These are phyloP conservation scores for Drosophila flavopinicola DNA, from an alignment of 2,888 invertebrate species.

Conservation along the genomic window DNA sequence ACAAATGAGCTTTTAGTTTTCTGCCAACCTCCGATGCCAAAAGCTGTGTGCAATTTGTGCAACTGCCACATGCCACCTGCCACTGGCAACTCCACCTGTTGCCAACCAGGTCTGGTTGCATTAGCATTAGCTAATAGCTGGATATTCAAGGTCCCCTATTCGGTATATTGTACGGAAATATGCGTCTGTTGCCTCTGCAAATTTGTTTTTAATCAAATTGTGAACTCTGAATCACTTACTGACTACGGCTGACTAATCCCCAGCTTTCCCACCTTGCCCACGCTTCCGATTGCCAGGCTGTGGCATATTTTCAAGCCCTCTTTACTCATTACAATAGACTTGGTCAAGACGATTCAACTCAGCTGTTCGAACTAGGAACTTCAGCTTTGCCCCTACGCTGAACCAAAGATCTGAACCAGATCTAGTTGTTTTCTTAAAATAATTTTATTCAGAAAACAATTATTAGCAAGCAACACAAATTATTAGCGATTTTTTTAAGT, in stretches of 20 bases:
- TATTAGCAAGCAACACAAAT: no score
- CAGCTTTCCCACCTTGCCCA: background rate
- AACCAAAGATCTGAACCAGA: no score
- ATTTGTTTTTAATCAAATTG: slow-evolving; percentile 66
- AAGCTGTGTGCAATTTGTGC: slow-evolving; percentile 22
- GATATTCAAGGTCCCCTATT: background rate
- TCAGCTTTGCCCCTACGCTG: no score
- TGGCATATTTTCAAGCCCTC: no score
- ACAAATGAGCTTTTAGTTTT: slow-evolving; percentile 84
- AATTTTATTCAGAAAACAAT: no score
- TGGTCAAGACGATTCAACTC: no score
- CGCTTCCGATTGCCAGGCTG: background rate
- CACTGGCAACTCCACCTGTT: slow-evolving; percentile 31
- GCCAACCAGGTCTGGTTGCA: slow-evolving; percentile 22
- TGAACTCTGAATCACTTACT: slow-evolving; percentile 41
- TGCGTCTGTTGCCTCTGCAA: slow-evolving; percentile 63
- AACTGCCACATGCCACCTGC: background rate
- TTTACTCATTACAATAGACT: no score
- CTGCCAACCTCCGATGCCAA: slow-evolving; percentile 22
- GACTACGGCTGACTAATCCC: background rate
- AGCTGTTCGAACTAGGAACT: no score
- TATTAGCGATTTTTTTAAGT: no score
- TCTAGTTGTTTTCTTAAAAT: no score
- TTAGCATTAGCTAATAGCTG: slow-evolving; percentile 39
- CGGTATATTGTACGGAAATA: slow-evolving; percentile 64